Evolutionary conservation across 1,140 invertebrate species (phyloP).

Genomic region (Thalassaphorura encarpata): DNA sequence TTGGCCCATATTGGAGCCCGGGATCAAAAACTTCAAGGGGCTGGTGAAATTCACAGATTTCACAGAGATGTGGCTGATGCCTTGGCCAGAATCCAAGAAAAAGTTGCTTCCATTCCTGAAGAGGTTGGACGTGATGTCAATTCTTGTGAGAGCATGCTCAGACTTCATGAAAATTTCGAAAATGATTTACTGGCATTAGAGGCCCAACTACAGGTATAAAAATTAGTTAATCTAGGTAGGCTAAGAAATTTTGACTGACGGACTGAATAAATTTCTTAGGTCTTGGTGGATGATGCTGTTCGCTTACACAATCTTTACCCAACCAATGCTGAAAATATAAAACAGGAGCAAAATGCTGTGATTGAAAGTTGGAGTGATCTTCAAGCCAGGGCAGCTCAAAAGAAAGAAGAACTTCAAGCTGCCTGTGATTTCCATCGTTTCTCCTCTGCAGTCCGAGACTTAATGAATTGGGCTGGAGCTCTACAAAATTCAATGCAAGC

Average conservation of each 20-base stretch:
- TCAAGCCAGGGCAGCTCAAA: slow-evolving; percentile 64
- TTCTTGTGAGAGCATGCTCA: slow-evolving; percentile 67
- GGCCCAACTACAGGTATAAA: slow-evolving; percentile 66
- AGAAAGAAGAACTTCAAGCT: slow-evolving; percentile 70
- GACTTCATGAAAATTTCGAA: slow-evolving; percentile 88
- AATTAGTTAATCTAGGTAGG: background rate
- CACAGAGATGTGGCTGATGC: slow-evolving; percentile 92
- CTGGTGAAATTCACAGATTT: slow-evolving; percentile 92
- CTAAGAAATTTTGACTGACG: slow-evolving; percentile 1
- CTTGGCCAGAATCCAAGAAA: slow-evolving; percentile 77
- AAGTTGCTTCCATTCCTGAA: slow-evolving; percentile 68
- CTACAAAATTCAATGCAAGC: slow-evolving; percentile 67
- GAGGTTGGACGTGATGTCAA: slow-evolving; percentile 80
- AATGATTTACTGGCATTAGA: slow-evolving; percentile 89
- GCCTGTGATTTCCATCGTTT: slow-evolving; percentile 85
- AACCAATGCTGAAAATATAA: slow-evolving; percentile 79
- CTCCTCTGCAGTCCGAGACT: slow-evolving; percentile 65
- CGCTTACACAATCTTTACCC: slow-evolving; percentile 81
- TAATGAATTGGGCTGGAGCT: slow-evolving; percentile 76
- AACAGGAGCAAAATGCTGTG: slow-evolving; percentile 70
- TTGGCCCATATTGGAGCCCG: slow-evolving; percentile 74
- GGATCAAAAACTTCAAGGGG: slow-evolving; percentile 75
- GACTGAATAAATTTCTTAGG: slow-evolving; percentile 40
- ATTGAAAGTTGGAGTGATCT: slow-evolving; percentile 77
- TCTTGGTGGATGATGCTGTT: slow-evolving; percentile 80